These are phyloP conservation scores for Ammospiza caudacuta DNA, from an alignment of 2,113 vertebrate genomes.

Conservation along the genomic window DNA sequence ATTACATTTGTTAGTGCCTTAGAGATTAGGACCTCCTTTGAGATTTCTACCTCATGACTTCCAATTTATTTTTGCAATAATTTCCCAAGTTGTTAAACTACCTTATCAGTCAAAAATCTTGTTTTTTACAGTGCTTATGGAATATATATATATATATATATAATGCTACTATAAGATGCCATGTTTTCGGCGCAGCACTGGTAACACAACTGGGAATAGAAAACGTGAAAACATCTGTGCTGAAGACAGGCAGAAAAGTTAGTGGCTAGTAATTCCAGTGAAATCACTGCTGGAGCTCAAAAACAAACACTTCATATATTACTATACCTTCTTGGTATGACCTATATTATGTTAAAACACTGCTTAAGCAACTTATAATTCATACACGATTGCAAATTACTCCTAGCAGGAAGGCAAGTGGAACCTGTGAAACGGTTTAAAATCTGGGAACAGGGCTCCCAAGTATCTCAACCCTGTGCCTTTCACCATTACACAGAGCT, in stretches of 20 bases:
- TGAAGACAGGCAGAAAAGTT: not conserved
- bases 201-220: not conserved
- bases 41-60: slow-evolving; percentile 22
- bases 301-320: not conserved
- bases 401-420: not conserved
- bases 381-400: not conserved
- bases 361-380: not conserved
- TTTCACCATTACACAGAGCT: not conserved
- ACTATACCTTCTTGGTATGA: not conserved
- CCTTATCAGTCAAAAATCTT: slow-evolving; percentile 29
- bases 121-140: not conserved
- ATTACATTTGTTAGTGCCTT: not conserved
- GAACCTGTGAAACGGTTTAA: not conserved
- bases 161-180: not conserved
- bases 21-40: not conserved
- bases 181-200: not conserved
- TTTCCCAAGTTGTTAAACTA: slow-evolving; percentile 32
- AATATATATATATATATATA: not conserved
- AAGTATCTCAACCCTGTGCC: not conserved
- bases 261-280: not conserved
- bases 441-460: not conserved
- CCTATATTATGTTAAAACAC: not conserved
- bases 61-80: slow-evolving; percentile 38
- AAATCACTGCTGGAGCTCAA: not conserved
- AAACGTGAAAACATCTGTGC: not conserved